A percentile compares a stretch with the other conserved stretches of the same genome.
These are phyloP conservation scores for Chelonus formosanus DNA, from an alignment of 2,888 invertebrate species.

Conservation along the genomic window DNA sequence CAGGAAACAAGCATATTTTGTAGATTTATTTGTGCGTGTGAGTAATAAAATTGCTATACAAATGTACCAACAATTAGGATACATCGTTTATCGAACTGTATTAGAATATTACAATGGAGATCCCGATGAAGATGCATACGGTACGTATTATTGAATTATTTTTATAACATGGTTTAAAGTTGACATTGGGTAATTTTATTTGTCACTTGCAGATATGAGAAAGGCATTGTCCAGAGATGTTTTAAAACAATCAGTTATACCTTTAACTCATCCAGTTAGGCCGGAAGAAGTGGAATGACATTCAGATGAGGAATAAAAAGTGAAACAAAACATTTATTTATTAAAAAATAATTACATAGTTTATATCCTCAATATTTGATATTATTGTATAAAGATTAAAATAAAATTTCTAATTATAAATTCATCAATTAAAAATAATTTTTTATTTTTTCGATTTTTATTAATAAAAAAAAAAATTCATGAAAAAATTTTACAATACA, in stretches of 20 bases:
- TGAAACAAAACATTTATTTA: background rate
- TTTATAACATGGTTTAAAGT: background rate
- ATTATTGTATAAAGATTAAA: too few relatives aligned
- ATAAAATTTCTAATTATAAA: too few relatives aligned
- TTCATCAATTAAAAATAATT: too few relatives aligned
- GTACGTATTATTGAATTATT: slow-evolving; percentile 67
- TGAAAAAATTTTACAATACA: too few relatives aligned
- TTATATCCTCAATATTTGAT: too few relatives aligned
- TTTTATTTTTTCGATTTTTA: too few relatives aligned
- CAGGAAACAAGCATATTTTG: slow-evolving; percentile 96
- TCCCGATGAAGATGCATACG: slow-evolving; percentile 98
- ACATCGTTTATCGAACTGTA: slow-evolving; percentile 95
- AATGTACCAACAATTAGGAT: slow-evolving; percentile 96
- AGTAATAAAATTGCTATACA: slow-evolving; percentile 97
- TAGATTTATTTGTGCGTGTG: slow-evolving; percentile 97
- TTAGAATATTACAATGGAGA: slow-evolving; percentile 98
- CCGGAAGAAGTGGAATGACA: slow-evolving; percentile 90
- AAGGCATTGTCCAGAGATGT: slow-evolving; percentile 95
- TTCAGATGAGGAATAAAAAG: slow-evolving; percentile 41
- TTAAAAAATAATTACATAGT: too few relatives aligned
- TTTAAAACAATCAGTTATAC: slow-evolving; percentile 91
- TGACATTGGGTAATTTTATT: slow-evolving; percentile 53
- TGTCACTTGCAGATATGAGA: slow-evolving; percentile 84
- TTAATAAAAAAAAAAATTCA: too few relatives aligned
- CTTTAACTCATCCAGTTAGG: slow-evolving; percentile 91